Percentiles rank a stretch among this genome's conserved stretches.
Evolutionary conservation across 2,797 vertebrate genomes (phyloP).

Genomic region (Clarias laeviceps): DNA sequence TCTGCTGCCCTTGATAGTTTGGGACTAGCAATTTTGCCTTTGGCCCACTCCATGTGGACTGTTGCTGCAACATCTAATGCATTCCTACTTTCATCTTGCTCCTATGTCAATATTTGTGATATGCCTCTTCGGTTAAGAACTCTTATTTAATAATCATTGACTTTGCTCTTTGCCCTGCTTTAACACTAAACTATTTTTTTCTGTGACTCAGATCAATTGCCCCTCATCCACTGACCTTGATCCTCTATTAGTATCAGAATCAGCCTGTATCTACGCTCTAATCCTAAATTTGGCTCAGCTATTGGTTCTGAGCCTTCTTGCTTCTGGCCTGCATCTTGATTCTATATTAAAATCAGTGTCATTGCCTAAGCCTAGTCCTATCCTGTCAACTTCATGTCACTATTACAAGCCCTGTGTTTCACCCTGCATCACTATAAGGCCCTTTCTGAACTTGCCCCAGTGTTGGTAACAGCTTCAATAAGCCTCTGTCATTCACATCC

Average conservation of each 20-base stretch:
- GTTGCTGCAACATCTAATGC: background rate
- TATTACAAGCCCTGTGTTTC: background rate
- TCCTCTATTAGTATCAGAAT: background rate
- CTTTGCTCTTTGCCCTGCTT: background rate
- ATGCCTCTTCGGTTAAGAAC: background rate
- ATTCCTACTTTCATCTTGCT: background rate
- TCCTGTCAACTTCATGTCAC: constrained; percentile 4
- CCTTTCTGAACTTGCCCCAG: background rate
- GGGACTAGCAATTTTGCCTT: background rate
- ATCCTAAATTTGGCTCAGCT: background rate
- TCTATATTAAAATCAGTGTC: background rate
- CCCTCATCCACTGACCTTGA: background rate
- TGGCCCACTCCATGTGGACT: no score
- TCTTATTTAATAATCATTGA: background rate
- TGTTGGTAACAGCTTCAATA: background rate
- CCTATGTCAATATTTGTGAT: background rate
- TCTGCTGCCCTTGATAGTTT: background rate
- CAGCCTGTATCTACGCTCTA: background rate
- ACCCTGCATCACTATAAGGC: background rate
- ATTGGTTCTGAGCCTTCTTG: background rate
- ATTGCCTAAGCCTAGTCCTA: background rate
- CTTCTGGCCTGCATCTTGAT: background rate
- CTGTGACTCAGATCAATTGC: background rate
- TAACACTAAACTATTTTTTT: background rate
- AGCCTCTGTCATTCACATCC: background rate